These are phyloP conservation scores for Astyanax mexicanus DNA, from an alignment of 2,797 vertebrate species.

Conservation along the genomic window DNA sequence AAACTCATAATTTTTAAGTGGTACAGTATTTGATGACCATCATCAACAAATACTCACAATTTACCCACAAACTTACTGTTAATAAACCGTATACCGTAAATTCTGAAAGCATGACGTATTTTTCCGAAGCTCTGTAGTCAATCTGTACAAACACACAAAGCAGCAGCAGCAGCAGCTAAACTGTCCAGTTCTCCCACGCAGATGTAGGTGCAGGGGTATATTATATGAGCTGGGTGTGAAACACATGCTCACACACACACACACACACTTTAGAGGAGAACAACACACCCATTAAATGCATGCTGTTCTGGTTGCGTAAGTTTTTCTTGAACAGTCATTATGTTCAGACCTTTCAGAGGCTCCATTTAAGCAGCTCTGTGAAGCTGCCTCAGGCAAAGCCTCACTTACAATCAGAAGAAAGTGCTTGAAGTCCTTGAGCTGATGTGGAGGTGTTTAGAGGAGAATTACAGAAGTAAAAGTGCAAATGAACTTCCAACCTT, in stretches of 20 bases:
- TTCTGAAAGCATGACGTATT: not conserved
- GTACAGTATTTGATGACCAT: not conserved
- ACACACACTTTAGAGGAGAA: not conserved
- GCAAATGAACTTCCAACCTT: not conserved
- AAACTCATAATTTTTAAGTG: too few relatives aligned
- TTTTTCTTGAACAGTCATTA: slow-evolving; percentile 36
- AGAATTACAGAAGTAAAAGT: not conserved
- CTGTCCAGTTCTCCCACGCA: slow-evolving; percentile 40
- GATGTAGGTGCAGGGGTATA: slow-evolving; percentile 16
- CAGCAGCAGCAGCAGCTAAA: slow-evolving; percentile 34
- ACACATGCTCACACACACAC: slow-evolving; percentile 8
- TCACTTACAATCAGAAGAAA: not conserved
- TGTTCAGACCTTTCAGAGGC: slow-evolving; percentile 26
- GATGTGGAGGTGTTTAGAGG: not conserved
- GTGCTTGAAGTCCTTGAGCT: not conserved
- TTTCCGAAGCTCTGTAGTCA: not conserved
- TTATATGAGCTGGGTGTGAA: slow-evolving; percentile 42
- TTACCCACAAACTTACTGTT: not conserved
- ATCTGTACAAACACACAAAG: slow-evolving; percentile 38
- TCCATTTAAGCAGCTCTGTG: slow-evolving; percentile 7
- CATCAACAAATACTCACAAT: not conserved
- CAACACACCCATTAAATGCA: slow-evolving; percentile 44
- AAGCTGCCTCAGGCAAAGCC: slow-evolving; percentile 1
- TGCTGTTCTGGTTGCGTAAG: slow-evolving; percentile 44
- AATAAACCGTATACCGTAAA: not conserved